Evolutionary conservation across 2,888 invertebrate species (phyloP), one percentile per base, ranked within the genome.

Genomic region (Apodemia hepburni): DNA sequence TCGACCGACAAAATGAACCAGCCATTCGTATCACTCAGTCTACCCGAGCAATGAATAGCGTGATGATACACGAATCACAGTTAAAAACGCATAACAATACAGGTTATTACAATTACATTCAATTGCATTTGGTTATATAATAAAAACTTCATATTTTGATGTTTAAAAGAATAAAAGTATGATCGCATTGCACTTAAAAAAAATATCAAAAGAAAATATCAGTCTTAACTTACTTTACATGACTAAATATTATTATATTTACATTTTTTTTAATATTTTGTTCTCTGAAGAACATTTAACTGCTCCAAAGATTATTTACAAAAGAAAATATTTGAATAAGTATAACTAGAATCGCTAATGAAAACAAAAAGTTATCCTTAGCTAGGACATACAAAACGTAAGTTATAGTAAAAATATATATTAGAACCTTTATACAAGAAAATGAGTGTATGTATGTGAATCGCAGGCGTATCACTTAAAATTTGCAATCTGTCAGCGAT

Each of bases 151-250:
- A 38, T 38, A 12, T 38, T 12, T 4, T 12, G 3, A 15, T 38
- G 12, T 38, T 12, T 38, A 12, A 38, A 38, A 38, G 9, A 22
- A 51, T 18, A 22, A 27, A 22, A 17, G 17, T 9, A 58, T 64
- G 60, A 67, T 61, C 66, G 59, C 59, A 67, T 65, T 66, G 62
- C 61, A 69, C 64, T 61, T 67, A 64, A 57, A 42, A 61, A 65
- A 69, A 68, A 69, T 62, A 68, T 67, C 59, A 59, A 85, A 85
- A 85, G 81, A 80, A 85, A 51, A 51, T 51, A 87, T 90, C 90
- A 90, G 90, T 90, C 90, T 89, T 85, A 87, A 80, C 81, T 84
- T 86, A 86, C 71, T 78, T 82, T 83, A 78, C 86, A 86, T 74
- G 73, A 78, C 80, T 87, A 84, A 74, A 65, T 61, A 42, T 58